These are phyloP conservation scores for Meloidogyne exigua DNA, from an alignment of 1,140 invertebrate genomes.

Conservation along the genomic window DNA sequence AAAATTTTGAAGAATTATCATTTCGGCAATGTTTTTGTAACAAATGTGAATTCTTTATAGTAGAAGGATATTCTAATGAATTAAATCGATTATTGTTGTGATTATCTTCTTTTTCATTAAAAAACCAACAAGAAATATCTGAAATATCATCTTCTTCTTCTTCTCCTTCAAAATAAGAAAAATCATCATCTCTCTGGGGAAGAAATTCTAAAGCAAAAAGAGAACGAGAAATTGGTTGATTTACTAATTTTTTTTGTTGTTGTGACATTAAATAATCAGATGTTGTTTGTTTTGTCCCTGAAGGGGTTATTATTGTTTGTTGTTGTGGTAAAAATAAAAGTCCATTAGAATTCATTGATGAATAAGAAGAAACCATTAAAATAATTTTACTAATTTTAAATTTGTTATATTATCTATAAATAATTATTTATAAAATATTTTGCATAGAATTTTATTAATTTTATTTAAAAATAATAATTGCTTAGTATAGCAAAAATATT, in stretches of 20 bases:
- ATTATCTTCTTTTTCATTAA: not conserved
- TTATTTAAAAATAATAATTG: too few species aligned
- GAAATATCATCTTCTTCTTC: not conserved
- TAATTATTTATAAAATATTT: too few species aligned
- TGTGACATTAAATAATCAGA: not conserved
- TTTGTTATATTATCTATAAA: not conserved
- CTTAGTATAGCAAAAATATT: too few species aligned
- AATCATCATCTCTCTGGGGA: not conserved
- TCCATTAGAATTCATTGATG: not conserved
- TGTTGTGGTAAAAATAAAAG: slow-evolving; percentile 11
- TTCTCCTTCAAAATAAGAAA: not conserved
- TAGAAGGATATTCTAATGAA: slow-evolving; percentile 8
- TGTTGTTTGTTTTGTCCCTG: not conserved
- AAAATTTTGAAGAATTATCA: not conserved
- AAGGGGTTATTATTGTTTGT: slow-evolving; percentile 11
- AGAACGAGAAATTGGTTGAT: slow-evolving; percentile 18
- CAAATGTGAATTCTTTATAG: not conserved
- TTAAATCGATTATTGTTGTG: not conserved
- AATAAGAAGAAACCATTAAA: slow-evolving; percentile 23
- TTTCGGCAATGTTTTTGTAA: not conserved
- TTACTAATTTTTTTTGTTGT: slow-evolving; percentile 1
- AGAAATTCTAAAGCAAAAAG: slow-evolving; percentile 15
- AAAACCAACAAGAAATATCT: not conserved
- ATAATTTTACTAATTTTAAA: not conserved
- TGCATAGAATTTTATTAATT: too few species aligned